Base-by-base conservation (phyloP, 1,140 invertebrate genomes). In the Lepidurus couesii region DNA sequence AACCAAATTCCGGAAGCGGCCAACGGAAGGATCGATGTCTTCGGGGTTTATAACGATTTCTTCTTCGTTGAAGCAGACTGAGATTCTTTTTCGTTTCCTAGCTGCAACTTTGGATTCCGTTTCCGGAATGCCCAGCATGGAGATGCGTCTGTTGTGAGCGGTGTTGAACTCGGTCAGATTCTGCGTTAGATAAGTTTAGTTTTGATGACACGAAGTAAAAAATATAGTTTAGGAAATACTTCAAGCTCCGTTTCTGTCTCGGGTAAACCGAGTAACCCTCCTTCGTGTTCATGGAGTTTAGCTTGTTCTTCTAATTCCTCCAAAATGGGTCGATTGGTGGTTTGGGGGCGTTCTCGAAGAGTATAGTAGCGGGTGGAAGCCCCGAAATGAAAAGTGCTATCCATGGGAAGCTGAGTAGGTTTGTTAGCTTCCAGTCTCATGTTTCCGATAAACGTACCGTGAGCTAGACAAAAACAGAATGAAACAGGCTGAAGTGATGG, bases 151-250 rank as follows among this genome's bases (percentile, higher is more conserved):
- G 86, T 99, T 99, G 82, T 99, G 96, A 0, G 97, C 97, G 13
- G 98, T 99, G 84, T 99, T 99, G 85, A 98, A 99, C 88, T 99
- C 97, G 75, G 98, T 99, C 80, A 99, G 87, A 88, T 99, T 99
- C 96, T 99, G 85, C 42, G 86, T 83, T 75, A 77, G 77, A 87
- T 88, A 45, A 82, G 65, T 73, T 81, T 81, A 74, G 43, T 75
- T 75, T n/a, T 7, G n/a, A 77, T 7, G n/a, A 73, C 42, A 8
- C n/a, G 6, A 65, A 4, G n/a, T 7, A 65, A 65, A 21, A 5
- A 9, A 21, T n/a, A 16, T 1, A 79, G 75, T 1, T 1, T 53
- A 81, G 47, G 73, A 82, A 88, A 89, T 89, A 97, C 95, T 89
- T 99, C 96, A 81, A 98, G 86, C 86, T 98, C 97, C 42, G 93